Evolutionary conservation across 1,140 invertebrate species (phyloP), one percentile per base, ranked within the genome.

Genomic region (Drosophila baimaii): DNA sequence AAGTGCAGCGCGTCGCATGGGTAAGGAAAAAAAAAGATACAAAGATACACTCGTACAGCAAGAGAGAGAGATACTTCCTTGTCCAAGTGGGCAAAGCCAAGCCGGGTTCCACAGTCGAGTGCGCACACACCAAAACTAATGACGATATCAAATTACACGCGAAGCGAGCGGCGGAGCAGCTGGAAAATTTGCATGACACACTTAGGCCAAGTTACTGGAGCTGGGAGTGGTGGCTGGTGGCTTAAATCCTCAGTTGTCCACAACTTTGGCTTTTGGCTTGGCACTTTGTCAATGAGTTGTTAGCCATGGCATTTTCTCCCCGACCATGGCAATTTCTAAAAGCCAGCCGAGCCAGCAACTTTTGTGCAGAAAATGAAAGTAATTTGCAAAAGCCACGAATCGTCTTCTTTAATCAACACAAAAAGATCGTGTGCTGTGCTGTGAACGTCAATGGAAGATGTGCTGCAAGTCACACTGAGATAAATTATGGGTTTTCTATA

Each of bases 91-190:
- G 59, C 47, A 49, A 43, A 37, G 58, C 46, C 29, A 33, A 54
- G 51, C 77, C 61, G 55, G 49, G 43, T 39, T 62, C 57, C 82
- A 85, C 82, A 85, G 75, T 82, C 83, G 83, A 86, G 83, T 86
- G 83, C 82, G 76, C 82, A 78, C 65, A 78, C 76, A 79, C 70
- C 55, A 88, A 88, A 88, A 76, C 83, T 86, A 88, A 86, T 86
- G 82, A 88, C 83, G 81, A 86, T 88, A 86, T 86, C 82, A 86
- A 88, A 79, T 86, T 86, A 88, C 79, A 72, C 46, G 49, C 51
- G 21, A 33, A 41, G 58, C 44, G n/a, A 55, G 51, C 51, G 12
- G 43, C 51, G 25, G 44, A 75, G 57, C 44, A 72, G 49, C 58
- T 66, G 55, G 62, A 71, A 64, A 88, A 82, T 88, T 86, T 79